A percentile compares a stretch with the other conserved stretches of the same genome.
Evolutionary conservation across 2,888 invertebrate genomes (phyloP).

Genomic region (Hydraecia micacea): DNA sequence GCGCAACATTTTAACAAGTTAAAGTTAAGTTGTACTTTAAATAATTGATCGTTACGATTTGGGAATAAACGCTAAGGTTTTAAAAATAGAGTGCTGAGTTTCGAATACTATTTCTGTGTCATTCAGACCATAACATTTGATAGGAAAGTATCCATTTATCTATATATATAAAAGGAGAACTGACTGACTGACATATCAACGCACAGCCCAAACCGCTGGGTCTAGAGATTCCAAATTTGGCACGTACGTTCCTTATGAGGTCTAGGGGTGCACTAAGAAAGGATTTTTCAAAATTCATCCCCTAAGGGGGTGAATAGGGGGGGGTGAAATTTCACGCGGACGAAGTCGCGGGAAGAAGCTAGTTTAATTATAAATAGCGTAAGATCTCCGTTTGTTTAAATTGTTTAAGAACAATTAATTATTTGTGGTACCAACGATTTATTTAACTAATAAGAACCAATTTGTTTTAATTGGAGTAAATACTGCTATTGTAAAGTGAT

Average conservation of each 20-base stretch:
- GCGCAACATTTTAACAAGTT: slow-evolving; percentile 35
- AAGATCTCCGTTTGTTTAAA: slow-evolving; percentile 3
- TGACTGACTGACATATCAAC: too few relatives aligned
- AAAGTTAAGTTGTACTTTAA: slow-evolving; percentile 27
- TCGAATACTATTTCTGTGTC: background rate
- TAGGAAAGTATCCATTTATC: slow-evolving; percentile 2
- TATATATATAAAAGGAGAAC: too few relatives aligned
- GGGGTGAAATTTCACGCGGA: too few relatives aligned
- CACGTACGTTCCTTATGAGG: too few relatives aligned
- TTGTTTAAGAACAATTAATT: slow-evolving; percentile 13
- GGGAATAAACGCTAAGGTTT: background rate
- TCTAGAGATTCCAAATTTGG: too few relatives aligned
- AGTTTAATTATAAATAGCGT: slow-evolving; percentile 6
- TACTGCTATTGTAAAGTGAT: background rate
- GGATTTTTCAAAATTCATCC: too few relatives aligned
- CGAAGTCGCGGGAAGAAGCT: too few relatives aligned
- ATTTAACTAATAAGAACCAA: slow-evolving; percentile 17
- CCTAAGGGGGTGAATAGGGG: too few relatives aligned
- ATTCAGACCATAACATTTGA: background rate
- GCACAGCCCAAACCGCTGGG: too few relatives aligned
- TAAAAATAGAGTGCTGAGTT: background rate
- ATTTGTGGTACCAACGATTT: slow-evolving; percentile 8
- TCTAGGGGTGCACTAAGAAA: too few relatives aligned
- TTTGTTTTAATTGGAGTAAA: slow-evolving; percentile 26
- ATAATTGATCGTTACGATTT: slow-evolving; percentile 31